These are phyloP conservation scores for Rhingia rostrata DNA, from an alignment of 2,888 invertebrate genomes.

Conservation along the genomic window DNA sequence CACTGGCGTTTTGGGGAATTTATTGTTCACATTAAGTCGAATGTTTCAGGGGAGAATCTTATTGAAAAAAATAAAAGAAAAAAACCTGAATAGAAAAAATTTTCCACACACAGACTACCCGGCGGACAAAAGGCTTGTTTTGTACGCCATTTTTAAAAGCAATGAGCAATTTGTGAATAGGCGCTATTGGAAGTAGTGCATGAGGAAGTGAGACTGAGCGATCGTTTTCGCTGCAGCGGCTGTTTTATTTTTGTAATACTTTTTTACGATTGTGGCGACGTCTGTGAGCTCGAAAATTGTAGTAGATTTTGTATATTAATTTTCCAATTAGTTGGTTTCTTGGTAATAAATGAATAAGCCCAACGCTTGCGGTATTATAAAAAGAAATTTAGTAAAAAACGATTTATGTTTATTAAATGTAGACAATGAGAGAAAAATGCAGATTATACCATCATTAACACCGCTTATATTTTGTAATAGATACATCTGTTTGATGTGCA, in stretches of 20 bases:
- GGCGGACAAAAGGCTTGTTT: slow-evolving; percentile 87
- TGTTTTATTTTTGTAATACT: slow-evolving; percentile 2
- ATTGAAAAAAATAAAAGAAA: slow-evolving; percentile 68
- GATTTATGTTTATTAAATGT: too few relatives aligned
- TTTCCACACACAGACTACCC: slow-evolving; percentile 78
- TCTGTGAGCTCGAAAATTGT: not conserved
- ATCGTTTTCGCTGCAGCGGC: slow-evolving; percentile 47
- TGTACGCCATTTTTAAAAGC: slow-evolving; percentile 87
- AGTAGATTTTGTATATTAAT: slow-evolving; percentile 19
- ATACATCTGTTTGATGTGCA: too few relatives aligned
- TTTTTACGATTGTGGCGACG: slow-evolving; percentile 31
- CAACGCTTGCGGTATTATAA: too few relatives aligned
- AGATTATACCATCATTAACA: too few relatives aligned
- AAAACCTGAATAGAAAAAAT: slow-evolving; percentile 66
- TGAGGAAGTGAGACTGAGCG: slow-evolving; percentile 42
- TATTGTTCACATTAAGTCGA: slow-evolving; percentile 51
- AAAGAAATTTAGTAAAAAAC: too few relatives aligned
- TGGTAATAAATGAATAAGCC: too few relatives aligned
- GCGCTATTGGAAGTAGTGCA: slow-evolving; percentile 55
- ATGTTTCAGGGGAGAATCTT: slow-evolving; percentile 58
- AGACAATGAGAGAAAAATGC: too few relatives aligned
- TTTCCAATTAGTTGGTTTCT: not conserved
- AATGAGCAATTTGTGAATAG: slow-evolving; percentile 57
- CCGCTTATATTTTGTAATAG: too few relatives aligned
- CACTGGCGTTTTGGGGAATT: slow-evolving; percentile 29